A percentile compares a stretch with the other conserved stretches of the same genome.
phyloP scores from a whole-genome alignment of 92 coral and sea anemone species.

The Epizoanthus stellaris region DNA sequence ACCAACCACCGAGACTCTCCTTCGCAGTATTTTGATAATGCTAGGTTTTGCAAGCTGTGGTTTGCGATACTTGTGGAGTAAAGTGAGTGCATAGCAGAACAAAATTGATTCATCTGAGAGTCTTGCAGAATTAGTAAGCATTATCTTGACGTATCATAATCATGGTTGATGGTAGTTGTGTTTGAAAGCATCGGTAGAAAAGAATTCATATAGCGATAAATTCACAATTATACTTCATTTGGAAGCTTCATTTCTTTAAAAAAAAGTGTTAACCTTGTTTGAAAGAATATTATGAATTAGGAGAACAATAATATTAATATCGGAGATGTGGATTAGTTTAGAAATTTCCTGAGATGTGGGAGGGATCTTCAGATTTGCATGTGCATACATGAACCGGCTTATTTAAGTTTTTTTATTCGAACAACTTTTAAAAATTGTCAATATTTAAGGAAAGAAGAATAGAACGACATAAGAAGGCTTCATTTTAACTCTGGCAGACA shows the following conservation, averaged over 20 bases:
- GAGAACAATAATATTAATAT: neutral
- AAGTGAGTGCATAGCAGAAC: neutral
- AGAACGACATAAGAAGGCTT: neutral
- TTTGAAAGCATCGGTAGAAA: neutral
- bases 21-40: neutral
- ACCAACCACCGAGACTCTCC: no score
- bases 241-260: neutral
- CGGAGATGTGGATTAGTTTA: neutral
- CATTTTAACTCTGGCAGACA: neutral
- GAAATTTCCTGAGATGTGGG: neutral
- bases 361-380: neutral
- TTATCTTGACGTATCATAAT: no score
- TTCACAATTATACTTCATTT: neutral
- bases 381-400: neutral
- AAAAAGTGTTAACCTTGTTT: neutral
- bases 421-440: neutral
- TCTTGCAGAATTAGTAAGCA: neutral
- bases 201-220: neutral
- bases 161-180: neutral
- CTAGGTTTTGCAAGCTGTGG: neutral
- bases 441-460: neutral
- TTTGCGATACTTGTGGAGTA: slow-evolving; percentile 18
- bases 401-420: neutral
- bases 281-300: neutral
- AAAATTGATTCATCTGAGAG: neutral